Evolutionary conservation across 2,113 vertebrate species (phyloP), one percentile per base, ranked within the genome.

Genomic region (Lepisosteus osseus): DNA sequence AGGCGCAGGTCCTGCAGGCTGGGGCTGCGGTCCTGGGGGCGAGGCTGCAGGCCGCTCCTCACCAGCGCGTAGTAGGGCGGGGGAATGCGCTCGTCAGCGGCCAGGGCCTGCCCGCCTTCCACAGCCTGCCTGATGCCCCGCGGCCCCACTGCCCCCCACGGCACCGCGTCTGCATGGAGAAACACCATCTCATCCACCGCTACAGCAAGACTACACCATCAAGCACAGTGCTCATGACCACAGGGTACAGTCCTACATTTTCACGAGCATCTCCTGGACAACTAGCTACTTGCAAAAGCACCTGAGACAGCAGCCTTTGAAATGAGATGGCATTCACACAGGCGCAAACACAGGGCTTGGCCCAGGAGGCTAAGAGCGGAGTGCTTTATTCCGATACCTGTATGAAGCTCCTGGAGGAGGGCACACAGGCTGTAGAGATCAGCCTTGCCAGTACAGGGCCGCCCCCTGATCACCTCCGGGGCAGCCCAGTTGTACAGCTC

Each of bases 391-490:
- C 5, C 9, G 9, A 14, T 78, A 91, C 88, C 88, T 72, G 88
- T 90, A 67, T 85, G 88, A 61, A 90, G 71, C 73, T 93, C 89
- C 77, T 90, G 90, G 71, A 86, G 78, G 62, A 92, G 74, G 42
- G 84, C 59, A 59, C 89, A 92, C 65, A 89, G 74, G 66, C 91
- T 92, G 82, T 89, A 92, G 74, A 91, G 76, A 78, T 92, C 91
- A 0, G 89, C 88, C 69, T 85, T 88, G 47, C 54, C 15, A 0
- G 81, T 77, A 56, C 88, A 88, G 3, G 11, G 2, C 14, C 73
- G 76, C 12, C 80, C 47, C 0, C 29, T 73, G 44, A 90, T 84
- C 65, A 88, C 85, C 74, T 93, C 89, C 4, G 90, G 86, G 3
- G 90, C 87, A 29, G 90, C 84, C 90, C 91, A 91, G 45, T 88